A percentile compares a stretch with the other conserved stretches of the same genome.
phyloP scores from a whole-genome alignment of 2,113 vertebrate species.

The Psilopsiagon aurifrons region DNA sequence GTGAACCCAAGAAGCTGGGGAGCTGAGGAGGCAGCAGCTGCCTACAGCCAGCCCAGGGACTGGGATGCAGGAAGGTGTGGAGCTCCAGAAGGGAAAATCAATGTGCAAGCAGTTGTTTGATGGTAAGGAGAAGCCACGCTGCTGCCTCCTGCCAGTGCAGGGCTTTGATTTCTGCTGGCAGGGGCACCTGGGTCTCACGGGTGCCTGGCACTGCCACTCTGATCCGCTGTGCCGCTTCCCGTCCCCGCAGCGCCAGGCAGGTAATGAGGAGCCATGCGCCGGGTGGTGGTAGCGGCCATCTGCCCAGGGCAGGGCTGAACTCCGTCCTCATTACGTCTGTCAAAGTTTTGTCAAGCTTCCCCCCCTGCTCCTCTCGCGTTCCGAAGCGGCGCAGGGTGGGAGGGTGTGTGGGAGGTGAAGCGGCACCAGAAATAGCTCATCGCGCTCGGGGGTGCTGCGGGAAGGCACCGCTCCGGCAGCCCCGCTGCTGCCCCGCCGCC shows the following conservation, averaged over 20 bases:
- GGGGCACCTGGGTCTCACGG: neutral
- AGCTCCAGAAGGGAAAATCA: neutral
- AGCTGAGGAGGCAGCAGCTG: neutral
- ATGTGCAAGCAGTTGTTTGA: accelerated
- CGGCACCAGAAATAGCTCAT: constrained; percentile 31
- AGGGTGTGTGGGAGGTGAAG: constrained; percentile 46
- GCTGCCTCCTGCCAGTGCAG: neutral
- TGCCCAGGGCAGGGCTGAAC: constrained; percentile 29
- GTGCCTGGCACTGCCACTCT: neutral
- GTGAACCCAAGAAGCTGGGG: neutral
- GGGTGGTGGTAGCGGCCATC: neutral
- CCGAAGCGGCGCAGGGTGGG: constrained; percentile 28
- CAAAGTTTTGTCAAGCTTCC: neutral
- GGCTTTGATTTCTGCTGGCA: neutral
- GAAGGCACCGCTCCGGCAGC: neutral
- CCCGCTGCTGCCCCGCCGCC: neutral
- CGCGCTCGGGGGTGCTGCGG: neutral
- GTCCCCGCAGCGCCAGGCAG: neutral
- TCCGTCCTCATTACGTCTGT: constrained; percentile 5
- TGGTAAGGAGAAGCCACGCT: neutral
- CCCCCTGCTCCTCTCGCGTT: neutral
- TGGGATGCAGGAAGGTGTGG: neutral
- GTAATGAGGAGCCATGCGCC: neutral
- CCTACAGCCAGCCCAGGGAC: accelerated
- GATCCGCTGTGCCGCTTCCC: neutral